Evolutionary conservation across 92 coral and sea anemone species (phyloP).

Genomic region (Micromussa lordhowensis): DNA sequence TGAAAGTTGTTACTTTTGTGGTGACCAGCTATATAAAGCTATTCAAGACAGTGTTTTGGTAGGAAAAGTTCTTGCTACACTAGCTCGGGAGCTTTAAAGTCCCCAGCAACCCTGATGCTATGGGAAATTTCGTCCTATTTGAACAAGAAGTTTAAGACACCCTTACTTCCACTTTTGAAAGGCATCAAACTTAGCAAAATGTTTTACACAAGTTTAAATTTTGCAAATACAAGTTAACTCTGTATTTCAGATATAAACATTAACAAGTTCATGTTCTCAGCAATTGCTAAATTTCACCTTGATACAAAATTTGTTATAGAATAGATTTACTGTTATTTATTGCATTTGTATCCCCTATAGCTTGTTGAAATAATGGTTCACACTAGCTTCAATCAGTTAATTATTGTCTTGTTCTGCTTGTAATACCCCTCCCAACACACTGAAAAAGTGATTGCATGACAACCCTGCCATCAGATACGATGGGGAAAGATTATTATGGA

Average conservation of each 20-base stretch:
- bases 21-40: conserved; percentile 49
- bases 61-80: conserved; percentile 31
- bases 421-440: conserved; percentile 2
- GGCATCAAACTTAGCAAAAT: not conserved
- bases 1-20: conserved; percentile 53
- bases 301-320: conserved; percentile 6
- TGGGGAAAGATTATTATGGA: too few species aligned
- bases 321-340: conserved; percentile 1
- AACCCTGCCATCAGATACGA: not conserved
- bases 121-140: conserved; percentile 38
- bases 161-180: conserved; percentile 34
- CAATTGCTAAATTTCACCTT: not conserved
- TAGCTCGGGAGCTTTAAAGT: conserved; percentile 9
- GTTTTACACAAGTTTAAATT: not conserved
- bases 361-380: conserved; percentile 37
- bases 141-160: conserved; percentile 38
- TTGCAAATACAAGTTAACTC: not conserved
- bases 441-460: not conserved
- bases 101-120: not conserved
- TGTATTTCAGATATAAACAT: not conserved
- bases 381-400: conserved; percentile 11
- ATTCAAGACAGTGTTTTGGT: conserved; percentile 56
- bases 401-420: conserved; percentile 9
- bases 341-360: not conserved
- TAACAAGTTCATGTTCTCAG: not conserved